phyloP scores from a whole-genome alignment of 2,888 invertebrate species.

The Sclerodermus sp. region DNA sequence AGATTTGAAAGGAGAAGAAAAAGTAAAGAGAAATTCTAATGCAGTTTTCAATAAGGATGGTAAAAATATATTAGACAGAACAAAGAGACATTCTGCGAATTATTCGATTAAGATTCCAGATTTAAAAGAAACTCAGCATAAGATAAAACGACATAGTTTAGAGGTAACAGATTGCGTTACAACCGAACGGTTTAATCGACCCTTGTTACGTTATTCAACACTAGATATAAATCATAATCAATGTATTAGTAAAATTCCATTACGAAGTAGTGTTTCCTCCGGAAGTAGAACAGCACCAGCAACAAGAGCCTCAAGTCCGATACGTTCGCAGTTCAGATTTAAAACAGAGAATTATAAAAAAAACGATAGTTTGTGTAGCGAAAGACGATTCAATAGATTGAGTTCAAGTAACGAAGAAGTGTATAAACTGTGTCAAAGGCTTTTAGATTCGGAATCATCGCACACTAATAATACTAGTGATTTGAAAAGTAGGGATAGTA shows the following conservation, averaged over 20 bases:
- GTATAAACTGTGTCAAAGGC: slow-evolving; percentile 45
- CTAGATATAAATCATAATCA: slow-evolving; percentile 55
- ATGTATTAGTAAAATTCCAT: slow-evolving; percentile 50
- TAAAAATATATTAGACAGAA: slow-evolving; percentile 36
- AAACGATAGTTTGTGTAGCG: slow-evolving; percentile 16
- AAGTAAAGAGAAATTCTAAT: slow-evolving; percentile 33
- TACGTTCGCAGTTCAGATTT: slow-evolving; percentile 38
- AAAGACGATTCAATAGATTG: slow-evolving; percentile 39
- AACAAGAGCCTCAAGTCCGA: slow-evolving; percentile 52
- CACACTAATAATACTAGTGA: slow-evolving; percentile 13
- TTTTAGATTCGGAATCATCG: slow-evolving; percentile 26
- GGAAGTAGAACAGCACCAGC: slow-evolving; percentile 53
- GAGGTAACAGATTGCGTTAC: slow-evolving; percentile 41
- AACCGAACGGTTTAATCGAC: slow-evolving; percentile 26
- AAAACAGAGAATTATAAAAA: slow-evolving; percentile 26
- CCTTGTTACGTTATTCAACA: slow-evolving; percentile 32
- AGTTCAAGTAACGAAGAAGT: slow-evolving; percentile 51
- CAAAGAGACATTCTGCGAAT: slow-evolving; percentile 47
- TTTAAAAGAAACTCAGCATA: slow-evolving; percentile 40
- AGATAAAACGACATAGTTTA: slow-evolving; percentile 48
- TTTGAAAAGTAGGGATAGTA: slow-evolving; percentile 28
- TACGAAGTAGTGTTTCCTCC: slow-evolving; percentile 43
- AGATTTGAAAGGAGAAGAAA: slow-evolving; percentile 22
- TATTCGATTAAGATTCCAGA: slow-evolving; percentile 37
- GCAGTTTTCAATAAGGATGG: slow-evolving; percentile 39